phyloP scores from a whole-genome alignment of 2,888 invertebrate genomes.

The Dioctria rufipes region DNA sequence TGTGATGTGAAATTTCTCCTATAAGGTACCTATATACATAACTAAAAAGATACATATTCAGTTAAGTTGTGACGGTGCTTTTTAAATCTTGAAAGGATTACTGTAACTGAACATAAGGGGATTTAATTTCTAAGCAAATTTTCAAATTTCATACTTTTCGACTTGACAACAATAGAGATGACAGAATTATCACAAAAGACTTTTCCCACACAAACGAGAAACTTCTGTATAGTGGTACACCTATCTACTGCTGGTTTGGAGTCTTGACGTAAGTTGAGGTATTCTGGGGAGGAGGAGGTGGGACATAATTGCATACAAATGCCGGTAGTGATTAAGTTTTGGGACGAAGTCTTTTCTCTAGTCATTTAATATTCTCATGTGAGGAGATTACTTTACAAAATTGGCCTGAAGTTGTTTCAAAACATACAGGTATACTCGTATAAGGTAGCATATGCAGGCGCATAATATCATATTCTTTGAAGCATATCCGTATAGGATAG shows the following conservation, averaged over 20 bases:
- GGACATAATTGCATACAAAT: not conserved
- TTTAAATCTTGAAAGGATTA: slow-evolving; percentile 3
- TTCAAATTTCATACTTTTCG: slow-evolving; percentile 6
- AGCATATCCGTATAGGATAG: no score
- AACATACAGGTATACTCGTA: not conserved
- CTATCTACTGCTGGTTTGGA: not conserved
- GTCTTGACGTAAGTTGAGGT: not conserved
- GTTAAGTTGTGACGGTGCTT: not conserved
- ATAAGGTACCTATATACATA: no score
- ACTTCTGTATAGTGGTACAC: not conserved
- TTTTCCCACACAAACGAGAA: not conserved
- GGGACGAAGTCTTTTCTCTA: not conserved
- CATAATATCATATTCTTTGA: no score
- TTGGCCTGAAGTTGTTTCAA: not conserved
- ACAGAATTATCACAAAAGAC: not conserved
- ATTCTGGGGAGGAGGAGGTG: not conserved
- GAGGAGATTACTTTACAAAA: not conserved
- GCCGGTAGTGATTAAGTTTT: slow-evolving; percentile 1
- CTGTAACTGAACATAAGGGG: not conserved
- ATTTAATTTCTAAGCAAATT: not conserved
- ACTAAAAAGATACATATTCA: not conserved
- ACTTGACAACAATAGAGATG: slow-evolving; percentile 1
- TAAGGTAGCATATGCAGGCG: not conserved
- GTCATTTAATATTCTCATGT: slow-evolving; percentile 13
- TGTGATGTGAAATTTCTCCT: not conserved